Evolutionary conservation across 2,797 vertebrate species (phyloP), one percentile per base, ranked within the genome.

Genomic region (Neosalanx taihuensis): DNA sequence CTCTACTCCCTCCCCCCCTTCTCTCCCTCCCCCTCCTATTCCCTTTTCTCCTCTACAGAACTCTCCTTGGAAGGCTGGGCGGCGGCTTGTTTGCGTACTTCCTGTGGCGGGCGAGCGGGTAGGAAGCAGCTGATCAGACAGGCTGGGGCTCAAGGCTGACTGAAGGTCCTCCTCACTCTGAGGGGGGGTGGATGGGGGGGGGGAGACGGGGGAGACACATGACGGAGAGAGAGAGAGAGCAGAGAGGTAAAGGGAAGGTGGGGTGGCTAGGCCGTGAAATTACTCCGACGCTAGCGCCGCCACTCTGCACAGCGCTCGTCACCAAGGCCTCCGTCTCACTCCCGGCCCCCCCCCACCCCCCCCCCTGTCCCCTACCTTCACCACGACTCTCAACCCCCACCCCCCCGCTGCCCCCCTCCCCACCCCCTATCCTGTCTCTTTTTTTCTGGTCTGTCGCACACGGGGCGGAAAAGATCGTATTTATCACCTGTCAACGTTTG

Each of bases 401-500:
- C 59, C 10, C 2, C 51, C 66, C 23, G 1, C 23, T 26, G 23
- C 23, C 12, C 51, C 46, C n/a, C 56, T 2, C 71, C 49, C 20
- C 67, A 30, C 75, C 74, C 78, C 85, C 82, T 73, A 80, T 79
- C 83, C 78, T 83, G 82, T 85, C 86, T 81, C 78, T 82, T 86
- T 82, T 85, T 89, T 89, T 87, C 89, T 65, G 90, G 94, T 95
- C 94, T 93, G 91, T 94, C 94, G 92, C 93, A 93, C 67, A 92
- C 91, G 76, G 92, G 94, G 94, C 87, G 94, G 95, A 95, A 97
- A 96, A 94, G 94, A 96, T 96, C 94, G 94, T 97, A 98, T 98
- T 98, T 97, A 98, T 98, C 96, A 97, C 95, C 96, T 97, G 96
- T 97, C 96, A 97, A 95, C 93, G 90, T 94, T 94, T 97, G 96